phyloP scores from a whole-genome alignment of 1,140 invertebrate genomes.

The Trissolcus basalis region DNA sequence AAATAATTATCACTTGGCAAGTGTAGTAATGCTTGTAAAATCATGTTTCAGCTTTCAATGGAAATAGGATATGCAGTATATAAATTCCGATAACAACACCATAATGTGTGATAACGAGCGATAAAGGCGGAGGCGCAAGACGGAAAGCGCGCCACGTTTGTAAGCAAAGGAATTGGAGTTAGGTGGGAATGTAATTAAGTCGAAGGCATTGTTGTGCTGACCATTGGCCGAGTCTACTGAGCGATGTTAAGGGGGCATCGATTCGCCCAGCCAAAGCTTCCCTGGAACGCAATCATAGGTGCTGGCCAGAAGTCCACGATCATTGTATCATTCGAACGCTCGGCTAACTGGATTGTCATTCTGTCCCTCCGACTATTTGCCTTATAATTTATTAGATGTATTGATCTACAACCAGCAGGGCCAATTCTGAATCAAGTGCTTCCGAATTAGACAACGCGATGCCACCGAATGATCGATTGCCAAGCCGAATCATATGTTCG shows the following conservation, averaged over 20 bases:
- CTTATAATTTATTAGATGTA: constrained; percentile 25
- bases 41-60: not conserved
- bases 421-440: not conserved
- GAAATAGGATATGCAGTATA: constrained; percentile 31
- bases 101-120: constrained; percentile 47
- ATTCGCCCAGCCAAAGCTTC: constrained; percentile 56
- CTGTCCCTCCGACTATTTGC: constrained; percentile 18
- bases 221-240: constrained; percentile 67
- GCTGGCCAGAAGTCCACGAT: constrained; percentile 33
- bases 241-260: constrained; percentile 61
- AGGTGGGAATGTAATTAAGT: constrained; percentile 69
- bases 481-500: too few relatives aligned
- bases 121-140: constrained; percentile 53
- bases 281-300: constrained; percentile 40
- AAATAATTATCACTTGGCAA: too few relatives aligned
- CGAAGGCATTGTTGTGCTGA: constrained; percentile 64
- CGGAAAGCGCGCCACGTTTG: constrained; percentile 54
- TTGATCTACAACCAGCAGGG: not conserved
- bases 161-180: constrained; percentile 52
- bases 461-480: too few relatives aligned
- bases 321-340: constrained; percentile 56
- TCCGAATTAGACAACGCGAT: too few relatives aligned
- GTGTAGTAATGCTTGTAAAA: not conserved
- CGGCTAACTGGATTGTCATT: constrained; percentile 52
- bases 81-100: constrained; percentile 36